phyloP scores from a whole-genome alignment of 2,888 invertebrate species.

The Rhagophthalmus giganteus region DNA sequence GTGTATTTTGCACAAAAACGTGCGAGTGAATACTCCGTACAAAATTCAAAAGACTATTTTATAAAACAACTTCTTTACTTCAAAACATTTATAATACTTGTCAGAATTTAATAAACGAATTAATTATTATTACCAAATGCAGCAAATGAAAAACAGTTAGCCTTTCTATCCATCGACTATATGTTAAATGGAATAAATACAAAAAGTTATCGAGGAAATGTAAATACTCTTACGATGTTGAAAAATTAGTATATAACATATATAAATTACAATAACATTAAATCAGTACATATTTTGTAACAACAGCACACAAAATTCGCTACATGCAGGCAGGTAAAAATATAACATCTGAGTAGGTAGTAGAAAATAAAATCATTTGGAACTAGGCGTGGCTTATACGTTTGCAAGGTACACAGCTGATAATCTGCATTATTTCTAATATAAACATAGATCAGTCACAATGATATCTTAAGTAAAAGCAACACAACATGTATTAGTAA shows the following conservation, averaged over 20 bases:
- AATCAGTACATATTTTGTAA: slow-evolving; percentile 48
- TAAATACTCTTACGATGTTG: slow-evolving; percentile 11
- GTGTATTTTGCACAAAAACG: too few species aligned
- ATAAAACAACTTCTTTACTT: slow-evolving; percentile 57
- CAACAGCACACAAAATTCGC: slow-evolving; percentile 48
- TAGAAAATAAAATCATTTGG: slow-evolving; percentile 19
- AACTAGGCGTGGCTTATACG: slow-evolving; percentile 34
- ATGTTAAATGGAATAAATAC: slow-evolving; percentile 16
- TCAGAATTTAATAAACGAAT: slow-evolving; percentile 35
- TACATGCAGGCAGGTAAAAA: slow-evolving; percentile 50
- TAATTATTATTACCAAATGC: slow-evolving; percentile 29
- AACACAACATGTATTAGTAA: slow-evolving; percentile 55
- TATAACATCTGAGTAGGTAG: slow-evolving; percentile 33
- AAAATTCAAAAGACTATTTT: too few species aligned
- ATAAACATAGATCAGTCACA: slow-evolving; percentile 54
- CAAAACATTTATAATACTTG: slow-evolving; percentile 57
- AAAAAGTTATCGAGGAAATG: slow-evolving; percentile 6
- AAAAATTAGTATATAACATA: slow-evolving; percentile 43
- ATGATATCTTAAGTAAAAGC: slow-evolving; percentile 55
- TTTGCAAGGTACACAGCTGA: slow-evolving; percentile 56
- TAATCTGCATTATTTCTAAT: slow-evolving; percentile 42
- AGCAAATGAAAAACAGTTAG: slow-evolving; percentile 28
- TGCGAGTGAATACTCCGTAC: too few species aligned
- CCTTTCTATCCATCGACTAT: slow-evolving; percentile 15
- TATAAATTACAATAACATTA: slow-evolving; percentile 46